Evolutionary conservation across 2,888 invertebrate species (phyloP), one percentile per base, ranked within the genome.

Genomic region (Trisateles emortualis): DNA sequence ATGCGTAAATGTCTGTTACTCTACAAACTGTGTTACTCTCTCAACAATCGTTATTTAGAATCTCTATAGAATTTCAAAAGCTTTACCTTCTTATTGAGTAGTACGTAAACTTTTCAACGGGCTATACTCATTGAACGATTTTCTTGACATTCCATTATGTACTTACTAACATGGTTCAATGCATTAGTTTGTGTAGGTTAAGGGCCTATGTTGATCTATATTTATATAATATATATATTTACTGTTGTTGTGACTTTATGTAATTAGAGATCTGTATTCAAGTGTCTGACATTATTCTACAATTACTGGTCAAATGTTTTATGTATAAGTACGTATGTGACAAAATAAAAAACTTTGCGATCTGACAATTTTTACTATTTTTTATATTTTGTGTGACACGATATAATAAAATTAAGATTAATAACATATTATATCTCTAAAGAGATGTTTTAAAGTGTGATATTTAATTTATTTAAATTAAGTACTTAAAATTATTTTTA

Each of bases 1-100:
- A 14, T 17, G 26, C 14, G 11, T 22, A 39, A 39, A 3, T 42
- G 42, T 19, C 17, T 42, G 48, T 43, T 49, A 36, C 24, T 45
- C n/a, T 22, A 24, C 9, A 45, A 36, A 35, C 41, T 61, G 62
- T 67, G 67, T 66, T 64, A 64, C 67, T 46, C n/a, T n/a, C n/a
- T n/a, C n/a, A 41, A 53, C 49, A 53, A 54, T 57, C 2, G 62
- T 41, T 48, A 61, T 44, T 51, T 50, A 36, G 40, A 43, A 57
- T 64, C 36, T 64, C 26, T 11, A n/a, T 57, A 48, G 13, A 65
- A 52, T 24, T 38, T 22, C 49, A 50, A 26, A 44, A 29, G 13
- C 16, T 22, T 39, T 39, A 39, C 22, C n/a, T 8, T 35, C 14
- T 10, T 9, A 16, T 14, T 35, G 10, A 13, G 35, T 35, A 35